Conservation (phyloP, 2,888 invertebrate species). For the Aethes cnicana region DNA sequence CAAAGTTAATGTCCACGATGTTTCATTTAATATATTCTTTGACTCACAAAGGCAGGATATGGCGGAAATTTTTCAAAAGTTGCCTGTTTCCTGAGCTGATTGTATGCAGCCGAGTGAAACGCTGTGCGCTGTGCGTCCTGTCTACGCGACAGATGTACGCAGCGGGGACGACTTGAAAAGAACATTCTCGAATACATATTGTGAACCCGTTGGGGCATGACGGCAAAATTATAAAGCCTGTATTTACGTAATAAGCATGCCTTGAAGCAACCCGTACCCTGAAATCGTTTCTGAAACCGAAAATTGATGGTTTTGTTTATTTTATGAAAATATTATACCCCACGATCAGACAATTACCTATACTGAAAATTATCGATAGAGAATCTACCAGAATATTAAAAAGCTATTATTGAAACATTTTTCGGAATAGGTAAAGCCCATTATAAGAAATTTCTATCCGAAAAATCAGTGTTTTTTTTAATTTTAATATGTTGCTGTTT, state of each 20-base stretch:
- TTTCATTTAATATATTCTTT: conserved; percentile 47
- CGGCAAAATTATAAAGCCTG: not conserved
- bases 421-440: no score
- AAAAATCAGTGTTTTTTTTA: no score
- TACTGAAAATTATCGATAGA: no score
- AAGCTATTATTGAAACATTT: no score
- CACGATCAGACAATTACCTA: no score
- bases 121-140: conserved; percentile 55
- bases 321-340: no score
- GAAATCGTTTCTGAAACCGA: no score
- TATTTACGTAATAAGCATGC: not conserved
- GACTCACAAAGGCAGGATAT: conserved; percentile 65
- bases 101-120: conserved; percentile 77
- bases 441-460: no score
- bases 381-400: no score
- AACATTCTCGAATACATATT: conserved; percentile 7
- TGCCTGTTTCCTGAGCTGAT: conserved; percentile 72
- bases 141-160: conserved; percentile 30
- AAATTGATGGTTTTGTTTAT: no score
- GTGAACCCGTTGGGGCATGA: not conserved
- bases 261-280: no score
- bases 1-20: not conserved
- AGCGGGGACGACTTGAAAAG: conserved; percentile 22
- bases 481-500: no score
- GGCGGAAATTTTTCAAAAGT: conserved; percentile 77